Base-by-base conservation (phyloP, 2,888 invertebrate genomes). In the Nectonema munidae region DNA sequence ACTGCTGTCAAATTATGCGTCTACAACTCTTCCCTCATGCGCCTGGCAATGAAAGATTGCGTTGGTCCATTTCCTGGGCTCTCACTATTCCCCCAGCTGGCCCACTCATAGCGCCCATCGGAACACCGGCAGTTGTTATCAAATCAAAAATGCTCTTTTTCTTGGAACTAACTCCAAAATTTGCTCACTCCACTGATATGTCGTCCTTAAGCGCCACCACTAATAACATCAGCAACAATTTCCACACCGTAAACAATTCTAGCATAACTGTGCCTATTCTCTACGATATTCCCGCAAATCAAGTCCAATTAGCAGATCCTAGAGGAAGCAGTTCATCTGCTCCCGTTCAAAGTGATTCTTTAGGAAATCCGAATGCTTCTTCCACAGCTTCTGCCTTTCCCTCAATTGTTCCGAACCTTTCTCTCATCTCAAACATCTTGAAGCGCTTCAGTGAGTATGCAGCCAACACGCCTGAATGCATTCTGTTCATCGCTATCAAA, bases 41-140 rank as follows among this genome's bases (percentile, higher is more conserved):
- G 6, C 15, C 15, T 6, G 5, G 6, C 6, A 16, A 6, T 30
- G 15, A 61, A 43, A 67, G 65, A 39, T 59, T 69, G 45, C 73
- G 72, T 49, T 86, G 83, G 83, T 64, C 68, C 33, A 69, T 79
- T 41, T 75, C 76, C 54, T 72, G 76, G 68, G 75, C 79, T 56
- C 64, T 83, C 51, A 67, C 81, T 40, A 72, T 79, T 47, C 79
- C 83, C 41, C 79, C 79, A 1, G 70, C 74, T 28, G 68, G 69
- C 13, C 64, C 67, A 19, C 73, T 70, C 38, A 71, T 79, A 47
- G 71, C 76, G 45, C 76, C 79, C n/a, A 69, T 69, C 39, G 79
- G 81, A 5, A 71, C 71, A 57, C 68, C 75, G 17, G 76, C 74
- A 36, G 70, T 81, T 46, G 62, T 77, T 42, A 68, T 73, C 46